These are phyloP conservation scores for Cyclargus thomasi DNA, from an alignment of 1,140 invertebrate genomes.

Conservation along the genomic window DNA sequence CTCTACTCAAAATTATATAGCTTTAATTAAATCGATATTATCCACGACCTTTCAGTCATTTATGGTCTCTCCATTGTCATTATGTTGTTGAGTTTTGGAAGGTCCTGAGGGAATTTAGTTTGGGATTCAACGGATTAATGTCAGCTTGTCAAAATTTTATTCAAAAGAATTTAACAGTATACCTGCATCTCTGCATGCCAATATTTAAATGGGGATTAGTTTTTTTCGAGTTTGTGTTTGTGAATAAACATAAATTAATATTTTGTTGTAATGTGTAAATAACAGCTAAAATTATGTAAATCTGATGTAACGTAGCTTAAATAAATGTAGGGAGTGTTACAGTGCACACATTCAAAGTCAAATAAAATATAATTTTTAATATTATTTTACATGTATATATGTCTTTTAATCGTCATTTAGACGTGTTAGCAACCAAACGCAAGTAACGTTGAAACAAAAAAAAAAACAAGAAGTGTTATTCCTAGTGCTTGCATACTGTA, in stretches of 20 bases:
- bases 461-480: too few species aligned
- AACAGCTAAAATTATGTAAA: background rate
- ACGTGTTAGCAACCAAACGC: too few species aligned
- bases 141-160: slow-evolving; percentile 37
- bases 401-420: too few species aligned
- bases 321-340: too few species aligned
- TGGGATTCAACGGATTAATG: slow-evolving; percentile 48
- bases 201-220: slow-evolving; percentile 1
- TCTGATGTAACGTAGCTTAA: background rate
- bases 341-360: too few species aligned
- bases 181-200: background rate
- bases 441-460: too few species aligned
- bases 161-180: background rate
- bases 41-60: slow-evolving; percentile 55
- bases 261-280: background rate
- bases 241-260: background rate
- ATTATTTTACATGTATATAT: too few species aligned
- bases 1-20: slow-evolving; percentile 61
- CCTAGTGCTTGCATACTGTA: too few species aligned
- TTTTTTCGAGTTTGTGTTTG: background rate
- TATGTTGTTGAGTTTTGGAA: slow-evolving; percentile 64
- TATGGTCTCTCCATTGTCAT: slow-evolving; percentile 51
- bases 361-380: too few species aligned
- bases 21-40: slow-evolving; percentile 73
- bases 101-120: slow-evolving; percentile 40